Base-by-base conservation (phyloP, 92 coral and sea anemone species). In the Siderastrea siderea region DNA sequence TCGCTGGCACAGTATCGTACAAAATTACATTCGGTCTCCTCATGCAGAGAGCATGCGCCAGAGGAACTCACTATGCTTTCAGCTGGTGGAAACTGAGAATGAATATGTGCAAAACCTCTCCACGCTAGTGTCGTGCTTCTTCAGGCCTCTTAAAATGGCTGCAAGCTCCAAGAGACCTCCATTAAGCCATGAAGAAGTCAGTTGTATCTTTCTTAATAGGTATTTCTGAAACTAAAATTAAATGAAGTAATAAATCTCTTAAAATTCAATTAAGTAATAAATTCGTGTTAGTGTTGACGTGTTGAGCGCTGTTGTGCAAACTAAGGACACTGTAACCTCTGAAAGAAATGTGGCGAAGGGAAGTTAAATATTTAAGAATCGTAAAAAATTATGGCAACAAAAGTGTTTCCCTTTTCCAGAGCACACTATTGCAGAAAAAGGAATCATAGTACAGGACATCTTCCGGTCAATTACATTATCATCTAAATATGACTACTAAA, bases 21-120 rank as follows among this genome's bases (percentile, higher is more conserved):
- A 96, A 84, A 90, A 96, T 71, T 98, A 98, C 92, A 98, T 98
- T 88, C 93, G 98, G 72, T 98, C 99, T n/a, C 98, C 98, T 17
- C 99, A 98, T 83, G 99, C 99, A 72, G 98, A 96, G 90, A 98
- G 99, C 93, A 98, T 98, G 96, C 94, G 98, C 80, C 94, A 94
- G 47, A 87, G 99, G 79, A 98, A 98, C 91, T 90, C 92, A 38
- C 89, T 95, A 73, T 96, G 98, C 84, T 98, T 98, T 83, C 93
- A 91, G 66, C 85, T 98, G 91, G 96, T 98, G 77, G 98, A 95
- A 82, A 92, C 94, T 0, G 99, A 98, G 74, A 91, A 92, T 78
- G 98, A 96, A 62, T 98, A 98, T 80, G 83, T 96, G 50, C 93
- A 94, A 72, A 96, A 91, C 72, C 62, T 98, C 82, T 91, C 99